These are phyloP conservation scores for Theristicus caerulescens DNA, from an alignment of 2,113 vertebrate genomes.

Conservation along the genomic window DNA sequence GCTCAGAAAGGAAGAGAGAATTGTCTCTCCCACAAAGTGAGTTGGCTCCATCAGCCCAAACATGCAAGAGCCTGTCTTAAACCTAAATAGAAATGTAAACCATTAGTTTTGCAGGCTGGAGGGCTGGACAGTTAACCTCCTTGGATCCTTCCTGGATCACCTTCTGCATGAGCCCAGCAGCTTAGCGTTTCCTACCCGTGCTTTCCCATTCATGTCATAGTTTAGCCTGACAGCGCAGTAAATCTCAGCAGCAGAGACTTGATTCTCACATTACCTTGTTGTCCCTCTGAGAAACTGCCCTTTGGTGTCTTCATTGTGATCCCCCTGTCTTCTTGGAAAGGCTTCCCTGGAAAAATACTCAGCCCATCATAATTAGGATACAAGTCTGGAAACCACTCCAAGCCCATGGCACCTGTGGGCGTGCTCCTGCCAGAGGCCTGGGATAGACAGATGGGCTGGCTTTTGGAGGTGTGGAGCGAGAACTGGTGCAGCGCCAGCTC, in stretches of 20 bases:
- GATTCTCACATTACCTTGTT: slow-evolving; percentile 42
- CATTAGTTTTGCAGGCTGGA: neutral
- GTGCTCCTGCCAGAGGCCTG: neutral
- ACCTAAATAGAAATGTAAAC: neutral
- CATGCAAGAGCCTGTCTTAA: neutral
- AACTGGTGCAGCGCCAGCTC: neutral
- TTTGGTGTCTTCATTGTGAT: accelerated
- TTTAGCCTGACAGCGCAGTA: neutral
- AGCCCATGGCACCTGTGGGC: neutral
- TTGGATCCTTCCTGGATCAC: neutral
- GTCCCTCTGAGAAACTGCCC: neutral
- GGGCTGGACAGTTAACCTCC: neutral
- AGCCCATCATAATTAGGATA: slow-evolving; percentile 52
- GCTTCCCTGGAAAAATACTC: slow-evolving; percentile 36
- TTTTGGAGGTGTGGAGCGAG: neutral
- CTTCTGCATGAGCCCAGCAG: neutral
- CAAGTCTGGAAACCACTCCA: slow-evolving; percentile 80
- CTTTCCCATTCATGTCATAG: neutral
- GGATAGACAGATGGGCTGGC: neutral
- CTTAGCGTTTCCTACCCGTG: neutral
- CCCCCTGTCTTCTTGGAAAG: neutral
- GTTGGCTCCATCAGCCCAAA: neutral
- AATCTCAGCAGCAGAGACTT: neutral
- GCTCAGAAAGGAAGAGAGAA: neutral
- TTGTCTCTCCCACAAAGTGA: accelerated